Conservation (phyloP, 2,888 invertebrate species). For the Hydropsyche betteni region DNA sequence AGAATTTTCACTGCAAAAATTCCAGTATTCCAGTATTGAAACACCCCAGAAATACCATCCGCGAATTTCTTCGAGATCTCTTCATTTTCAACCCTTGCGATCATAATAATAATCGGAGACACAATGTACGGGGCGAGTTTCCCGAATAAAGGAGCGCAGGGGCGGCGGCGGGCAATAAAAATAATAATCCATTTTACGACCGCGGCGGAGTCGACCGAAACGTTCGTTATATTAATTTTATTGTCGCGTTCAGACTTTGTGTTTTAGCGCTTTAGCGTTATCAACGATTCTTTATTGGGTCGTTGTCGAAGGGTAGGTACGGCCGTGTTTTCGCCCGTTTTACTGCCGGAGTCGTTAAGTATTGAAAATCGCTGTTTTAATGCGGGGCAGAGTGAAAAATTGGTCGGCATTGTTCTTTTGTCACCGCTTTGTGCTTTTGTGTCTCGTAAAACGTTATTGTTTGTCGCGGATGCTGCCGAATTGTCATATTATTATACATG, state of each 20-base stretch:
- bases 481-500: too few relatives aligned
- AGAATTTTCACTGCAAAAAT: too few relatives aligned
- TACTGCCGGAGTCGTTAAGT: too few relatives aligned
- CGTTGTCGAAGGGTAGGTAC: slow-evolving; percentile 20
- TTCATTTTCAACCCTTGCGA: slow-evolving; percentile 15
- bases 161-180: slow-evolving; percentile 46
- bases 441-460: too few relatives aligned
- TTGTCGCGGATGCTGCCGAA: too few relatives aligned
- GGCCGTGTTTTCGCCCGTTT: background rate
- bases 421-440: too few relatives aligned
- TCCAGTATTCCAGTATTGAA: too few relatives aligned
- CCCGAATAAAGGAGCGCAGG: background rate
- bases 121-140: background rate
- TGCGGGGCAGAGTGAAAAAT: too few relatives aligned
- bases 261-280: slow-evolving; percentile 33
- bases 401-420: too few relatives aligned
- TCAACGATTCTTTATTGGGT: slow-evolving; percentile 31
- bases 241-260: slow-evolving; percentile 33
- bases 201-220: slow-evolving; percentile 33
- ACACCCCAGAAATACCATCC: too few relatives aligned
- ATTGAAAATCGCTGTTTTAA: too few relatives aligned
- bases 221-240: slow-evolving; percentile 31
- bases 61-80: background rate
- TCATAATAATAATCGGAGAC: slow-evolving; percentile 24
- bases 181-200: slow-evolving; percentile 51